These are phyloP conservation scores for Sebastes nivosus DNA, from an alignment of 2,797 vertebrate species.

Conservation along the genomic window DNA sequence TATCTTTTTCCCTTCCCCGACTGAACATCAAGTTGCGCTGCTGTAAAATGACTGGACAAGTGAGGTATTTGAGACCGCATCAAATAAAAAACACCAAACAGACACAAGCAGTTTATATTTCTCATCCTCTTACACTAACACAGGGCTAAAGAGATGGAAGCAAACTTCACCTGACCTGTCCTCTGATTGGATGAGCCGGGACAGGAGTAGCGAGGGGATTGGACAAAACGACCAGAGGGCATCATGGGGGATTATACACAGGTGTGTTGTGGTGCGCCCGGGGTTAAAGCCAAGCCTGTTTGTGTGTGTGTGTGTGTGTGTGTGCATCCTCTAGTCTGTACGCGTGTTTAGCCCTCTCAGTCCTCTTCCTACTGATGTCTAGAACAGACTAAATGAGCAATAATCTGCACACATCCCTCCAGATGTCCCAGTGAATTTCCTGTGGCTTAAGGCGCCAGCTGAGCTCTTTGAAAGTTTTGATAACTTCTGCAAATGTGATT, in stretches of 20 bases:
- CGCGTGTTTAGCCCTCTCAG: conserved; percentile 64
- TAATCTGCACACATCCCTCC: conserved; percentile 86
- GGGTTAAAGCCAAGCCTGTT: conserved; percentile 62
- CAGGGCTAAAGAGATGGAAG: conserved; percentile 58
- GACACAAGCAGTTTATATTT: conserved; percentile 26
- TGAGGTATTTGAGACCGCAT: conserved; percentile 13
- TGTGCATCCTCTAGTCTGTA: conserved; percentile 37
- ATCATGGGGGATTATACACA: conserved; percentile 79
- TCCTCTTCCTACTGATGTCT: conserved; percentile 82
- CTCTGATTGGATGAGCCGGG: conserved; percentile 67
- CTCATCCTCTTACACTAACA: conserved; percentile 43
- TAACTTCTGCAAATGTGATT: conserved; percentile 86
- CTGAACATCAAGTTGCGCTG: not conserved
- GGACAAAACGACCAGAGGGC: conserved; percentile 73
- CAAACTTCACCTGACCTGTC: conserved; percentile 67
- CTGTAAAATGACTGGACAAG: not conserved
- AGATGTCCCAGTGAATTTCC: conserved; percentile 88
- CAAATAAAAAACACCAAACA: conserved; percentile 33
- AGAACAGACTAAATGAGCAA: conserved; percentile 85
- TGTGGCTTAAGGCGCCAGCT: conserved; percentile 84
- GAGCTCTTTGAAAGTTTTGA: conserved; percentile 86
- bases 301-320: conserved; percentile 30
- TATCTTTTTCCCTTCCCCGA: not conserved
- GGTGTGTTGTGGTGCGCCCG: conserved; percentile 78
- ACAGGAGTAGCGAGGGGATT: conserved; percentile 63